Percentiles rank a stretch among this genome's conserved stretches.
phyloP scores from a whole-genome alignment of 2,113 vertebrate genomes.

The Talpa occidentalis region DNA sequence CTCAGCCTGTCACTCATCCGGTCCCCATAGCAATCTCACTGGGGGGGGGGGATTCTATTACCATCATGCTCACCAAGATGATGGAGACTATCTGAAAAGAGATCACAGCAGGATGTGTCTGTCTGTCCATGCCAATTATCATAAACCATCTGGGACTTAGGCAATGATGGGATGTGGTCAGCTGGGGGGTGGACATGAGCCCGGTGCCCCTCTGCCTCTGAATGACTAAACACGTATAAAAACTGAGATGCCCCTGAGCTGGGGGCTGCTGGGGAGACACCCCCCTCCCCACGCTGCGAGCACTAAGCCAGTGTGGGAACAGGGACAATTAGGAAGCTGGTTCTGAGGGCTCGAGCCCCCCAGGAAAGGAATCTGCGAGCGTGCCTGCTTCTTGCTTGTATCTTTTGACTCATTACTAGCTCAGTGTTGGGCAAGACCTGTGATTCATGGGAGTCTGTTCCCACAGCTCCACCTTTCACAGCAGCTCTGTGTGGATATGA shows the following conservation, averaged over 20 bases:
- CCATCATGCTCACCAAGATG: no score
- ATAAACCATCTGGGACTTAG: neutral
- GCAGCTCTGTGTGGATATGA: neutral
- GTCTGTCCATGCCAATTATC: neutral
- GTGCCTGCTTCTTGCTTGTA: neutral
- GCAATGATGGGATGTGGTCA: neutral
- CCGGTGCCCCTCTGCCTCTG: neutral
- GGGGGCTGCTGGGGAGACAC: neutral
- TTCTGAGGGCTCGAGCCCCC: conserved; percentile 1
- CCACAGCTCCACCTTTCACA: conserved; percentile 22
- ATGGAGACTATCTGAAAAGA: neutral
- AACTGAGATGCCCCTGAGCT: neutral
- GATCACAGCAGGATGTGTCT: neutral
- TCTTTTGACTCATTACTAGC: conserved; percentile 26
- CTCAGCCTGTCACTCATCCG: no score
- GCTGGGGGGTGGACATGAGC: neutral
- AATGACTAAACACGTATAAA: conserved; percentile 1
- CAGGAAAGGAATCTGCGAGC: neutral
- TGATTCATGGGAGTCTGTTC: conserved; percentile 44
- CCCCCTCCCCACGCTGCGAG: neutral
- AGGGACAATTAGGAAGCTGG: neutral
- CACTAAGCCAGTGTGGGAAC: neutral
- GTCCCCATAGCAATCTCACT: no score
- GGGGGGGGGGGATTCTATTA: no score
- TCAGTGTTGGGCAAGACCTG: conserved; percentile 20